phyloP scores from a whole-genome alignment of 2,113 vertebrate species.

The Gopherus evgoodei region DNA sequence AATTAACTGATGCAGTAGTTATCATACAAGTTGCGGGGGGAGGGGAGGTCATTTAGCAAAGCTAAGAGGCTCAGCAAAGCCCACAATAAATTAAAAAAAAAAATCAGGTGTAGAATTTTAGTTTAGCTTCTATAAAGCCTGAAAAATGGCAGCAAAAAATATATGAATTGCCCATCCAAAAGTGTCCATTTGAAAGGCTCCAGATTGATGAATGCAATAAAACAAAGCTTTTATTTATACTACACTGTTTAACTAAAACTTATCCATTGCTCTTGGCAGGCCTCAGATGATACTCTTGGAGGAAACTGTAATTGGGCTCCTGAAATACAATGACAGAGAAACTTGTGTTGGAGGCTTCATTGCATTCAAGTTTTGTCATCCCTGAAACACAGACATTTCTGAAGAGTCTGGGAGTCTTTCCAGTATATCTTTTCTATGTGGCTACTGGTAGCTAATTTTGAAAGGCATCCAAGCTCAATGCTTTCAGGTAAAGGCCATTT shows the following conservation, averaged over 20 bases:
- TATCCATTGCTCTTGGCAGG: not conserved
- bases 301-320: not conserved
- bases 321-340: not conserved
- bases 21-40: not conserved
- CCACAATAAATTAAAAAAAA: not conserved
- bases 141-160: not conserved
- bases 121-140: not conserved
- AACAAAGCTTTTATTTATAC: conserved; percentile 1
- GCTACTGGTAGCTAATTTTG: not conserved
- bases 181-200: not conserved
- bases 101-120: not conserved
- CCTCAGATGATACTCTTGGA: not conserved
- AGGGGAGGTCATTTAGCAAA: not conserved
- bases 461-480: not conserved
- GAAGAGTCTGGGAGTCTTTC: not conserved
- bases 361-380: not conserved
- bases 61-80: not conserved
- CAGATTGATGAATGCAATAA: not conserved
- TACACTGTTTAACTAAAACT: conserved; percentile 19
- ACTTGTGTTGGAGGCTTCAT: not conserved
- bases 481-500: conserved; percentile 17
- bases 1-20: not conserved
- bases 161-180: not conserved
- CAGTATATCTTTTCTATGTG: conserved; percentile 23
- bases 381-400: not conserved